Conservation (phyloP, 2,113 vertebrate species). For the Hypanus sabinus region DNA sequence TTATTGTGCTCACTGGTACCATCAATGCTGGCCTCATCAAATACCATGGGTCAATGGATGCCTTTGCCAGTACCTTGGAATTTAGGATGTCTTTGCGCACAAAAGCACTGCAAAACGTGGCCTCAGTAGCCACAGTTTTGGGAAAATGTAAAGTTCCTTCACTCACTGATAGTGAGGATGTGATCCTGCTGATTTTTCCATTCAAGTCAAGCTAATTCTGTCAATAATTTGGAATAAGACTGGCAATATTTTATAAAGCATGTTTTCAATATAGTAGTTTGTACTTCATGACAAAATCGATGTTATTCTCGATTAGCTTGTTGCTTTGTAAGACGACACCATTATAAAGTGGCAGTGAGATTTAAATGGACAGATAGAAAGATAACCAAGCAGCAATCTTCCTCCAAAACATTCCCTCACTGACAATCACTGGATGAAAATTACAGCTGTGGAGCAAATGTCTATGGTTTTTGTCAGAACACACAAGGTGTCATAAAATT, state of each 20-base stretch:
- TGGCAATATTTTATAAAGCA: neutral
- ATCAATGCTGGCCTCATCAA: neutral
- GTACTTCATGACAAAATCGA: neutral
- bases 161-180: neutral
- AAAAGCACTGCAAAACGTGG: neutral
- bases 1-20: neutral
- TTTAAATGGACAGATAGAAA: neutral
- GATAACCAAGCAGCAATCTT: neutral
- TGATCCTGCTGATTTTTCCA: neutral
- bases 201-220: neutral
- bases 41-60: neutral
- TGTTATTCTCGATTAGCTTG: neutral
- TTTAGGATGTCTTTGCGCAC: neutral
- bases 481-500: neutral
- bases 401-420: neutral
- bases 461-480: neutral
- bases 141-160: neutral
- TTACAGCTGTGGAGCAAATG: neutral
- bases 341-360: neutral
- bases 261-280: neutral
- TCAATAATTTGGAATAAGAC: neutral
- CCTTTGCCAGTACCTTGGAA: neutral
- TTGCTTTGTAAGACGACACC: neutral
- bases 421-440: neutral
- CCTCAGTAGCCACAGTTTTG: neutral